Evolutionary conservation across 1,140 invertebrate genomes (phyloP).

Genomic region (Drosophila tani): DNA sequence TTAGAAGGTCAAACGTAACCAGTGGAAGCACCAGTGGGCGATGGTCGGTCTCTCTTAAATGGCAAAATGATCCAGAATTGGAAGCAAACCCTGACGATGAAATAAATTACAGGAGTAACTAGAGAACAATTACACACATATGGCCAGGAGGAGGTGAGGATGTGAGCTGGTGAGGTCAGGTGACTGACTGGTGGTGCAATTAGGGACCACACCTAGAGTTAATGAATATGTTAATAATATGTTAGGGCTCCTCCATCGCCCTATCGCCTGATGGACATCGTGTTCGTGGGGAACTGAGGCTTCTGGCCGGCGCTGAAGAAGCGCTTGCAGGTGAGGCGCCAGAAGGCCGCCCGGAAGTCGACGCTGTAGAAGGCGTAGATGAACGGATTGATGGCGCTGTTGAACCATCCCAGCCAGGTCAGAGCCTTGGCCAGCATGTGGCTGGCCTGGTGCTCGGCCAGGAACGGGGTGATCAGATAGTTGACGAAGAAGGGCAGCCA

Average conservation of each 20-base stretch:
- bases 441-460: slow-evolving; percentile 86
- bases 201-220: slow-evolving; percentile 54
- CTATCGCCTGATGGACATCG: slow-evolving; percentile 83
- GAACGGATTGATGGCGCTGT: slow-evolving; percentile 95
- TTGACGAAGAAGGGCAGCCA: slow-evolving; percentile 96
- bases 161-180: slow-evolving; percentile 5
- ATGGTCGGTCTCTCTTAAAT: slow-evolving; percentile 22
- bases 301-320: slow-evolving; percentile 75
- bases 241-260: slow-evolving; percentile 9
- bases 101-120: slow-evolving; percentile 48
- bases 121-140: slow-evolving; percentile 47
- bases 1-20: slow-evolving; percentile 20
- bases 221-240: slow-evolving; percentile 63
- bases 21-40: slow-evolving; percentile 25
- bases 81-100: slow-evolving; percentile 41
- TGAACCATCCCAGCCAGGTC: slow-evolving; percentile 97
- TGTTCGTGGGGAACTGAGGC: slow-evolving; percentile 81
- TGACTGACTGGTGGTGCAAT: slow-evolving; percentile 47
- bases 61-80: slow-evolving; percentile 44
- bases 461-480: slow-evolving; percentile 92
- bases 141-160: slow-evolving; percentile 4
- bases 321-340: slow-evolving; percentile 90
- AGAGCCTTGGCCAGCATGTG: slow-evolving; percentile 90
- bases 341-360: slow-evolving; percentile 93
- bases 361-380: slow-evolving; percentile 96